Evolutionary conservation across 2,888 invertebrate species (phyloP).

Genomic region (Blera fallax): DNA sequence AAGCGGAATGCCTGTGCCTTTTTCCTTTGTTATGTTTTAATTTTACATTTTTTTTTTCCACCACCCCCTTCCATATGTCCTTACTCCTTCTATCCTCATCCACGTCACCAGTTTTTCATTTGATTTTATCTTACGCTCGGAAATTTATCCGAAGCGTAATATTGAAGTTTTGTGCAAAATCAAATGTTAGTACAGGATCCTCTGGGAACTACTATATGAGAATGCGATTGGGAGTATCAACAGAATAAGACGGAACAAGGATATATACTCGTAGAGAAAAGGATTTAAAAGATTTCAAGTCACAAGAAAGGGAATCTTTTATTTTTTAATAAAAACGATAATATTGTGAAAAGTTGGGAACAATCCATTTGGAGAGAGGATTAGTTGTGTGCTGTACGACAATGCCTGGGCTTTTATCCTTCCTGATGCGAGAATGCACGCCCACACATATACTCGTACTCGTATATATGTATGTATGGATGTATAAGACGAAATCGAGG

Average conservation of each 20-base stretch:
- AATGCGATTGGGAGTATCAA: slow-evolving; percentile 65
- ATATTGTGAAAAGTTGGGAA: slow-evolving; percentile 70
- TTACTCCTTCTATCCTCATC: not conserved
- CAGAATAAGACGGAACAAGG: not conserved
- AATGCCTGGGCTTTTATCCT: slow-evolving; percentile 52
- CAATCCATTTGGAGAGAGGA: slow-evolving; percentile 69
- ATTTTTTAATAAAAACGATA: slow-evolving; percentile 72
- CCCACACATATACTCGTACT: not conserved
- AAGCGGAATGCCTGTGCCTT: slow-evolving; percentile 16
- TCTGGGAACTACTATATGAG: slow-evolving; percentile 48
- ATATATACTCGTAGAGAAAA: slow-evolving; percentile 28
- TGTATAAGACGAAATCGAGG: slow-evolving; percentile 8
- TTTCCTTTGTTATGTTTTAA: slow-evolving; percentile 69
- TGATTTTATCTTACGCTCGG: slow-evolving; percentile 53
- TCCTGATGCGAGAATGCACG: slow-evolving; percentile 12
- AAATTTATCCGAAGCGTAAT: slow-evolving; percentile 58
- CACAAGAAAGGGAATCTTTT: slow-evolving; percentile 29
- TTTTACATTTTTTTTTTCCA: slow-evolving; percentile 44
- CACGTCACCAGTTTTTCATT: slow-evolving; percentile 49
- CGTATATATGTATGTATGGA: not conserved
- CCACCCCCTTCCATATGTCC: not conserved
- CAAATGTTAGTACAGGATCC: slow-evolving; percentile 67
- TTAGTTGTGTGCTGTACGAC: slow-evolving; percentile 63
- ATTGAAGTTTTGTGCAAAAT: slow-evolving; percentile 63
- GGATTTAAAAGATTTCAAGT: slow-evolving; percentile 64